These are phyloP conservation scores for Cryptoprocta ferox DNA, from an alignment of 2,797 vertebrate genomes.

Conservation along the genomic window DNA sequence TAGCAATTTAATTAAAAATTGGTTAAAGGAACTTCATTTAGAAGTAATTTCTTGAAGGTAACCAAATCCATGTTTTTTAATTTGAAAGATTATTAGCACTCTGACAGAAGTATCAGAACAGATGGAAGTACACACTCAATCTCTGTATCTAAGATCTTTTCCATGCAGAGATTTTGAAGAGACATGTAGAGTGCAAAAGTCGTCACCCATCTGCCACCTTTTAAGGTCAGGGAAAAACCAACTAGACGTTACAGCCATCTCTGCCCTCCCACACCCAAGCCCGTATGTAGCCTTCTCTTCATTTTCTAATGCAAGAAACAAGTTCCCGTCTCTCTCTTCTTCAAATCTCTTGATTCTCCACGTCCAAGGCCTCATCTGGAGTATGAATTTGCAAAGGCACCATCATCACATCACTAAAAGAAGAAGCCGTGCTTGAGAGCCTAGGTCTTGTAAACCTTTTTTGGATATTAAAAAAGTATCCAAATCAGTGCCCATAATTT, in stretches of 20 bases:
- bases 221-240: neutral
- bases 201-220: neutral
- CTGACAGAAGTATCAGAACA: neutral
- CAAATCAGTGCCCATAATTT: conserved; percentile 65
- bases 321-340: neutral
- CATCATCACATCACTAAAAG: conserved; percentile 30
- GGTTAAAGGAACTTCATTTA: conserved; percentile 55
- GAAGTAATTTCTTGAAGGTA: conserved; percentile 52
- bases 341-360: neutral
- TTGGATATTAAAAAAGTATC: conserved; percentile 60
- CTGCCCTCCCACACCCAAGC: neutral
- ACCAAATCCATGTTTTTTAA: conserved; percentile 71
- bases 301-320: neutral
- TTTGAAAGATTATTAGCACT: conserved; percentile 74
- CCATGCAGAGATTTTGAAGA: conserved; percentile 63
- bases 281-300: neutral
- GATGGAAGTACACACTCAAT: neutral
- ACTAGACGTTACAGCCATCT: neutral
- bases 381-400: neutral
- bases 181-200: conserved; percentile 53
- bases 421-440: neutral
- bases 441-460: neutral
- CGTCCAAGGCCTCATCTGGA: neutral
- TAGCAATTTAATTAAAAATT: conserved; percentile 64
- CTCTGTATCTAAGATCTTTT: conserved; percentile 69